Base-by-base conservation (phyloP, 2,888 invertebrate species). In the Drosophila testacea region DNA sequence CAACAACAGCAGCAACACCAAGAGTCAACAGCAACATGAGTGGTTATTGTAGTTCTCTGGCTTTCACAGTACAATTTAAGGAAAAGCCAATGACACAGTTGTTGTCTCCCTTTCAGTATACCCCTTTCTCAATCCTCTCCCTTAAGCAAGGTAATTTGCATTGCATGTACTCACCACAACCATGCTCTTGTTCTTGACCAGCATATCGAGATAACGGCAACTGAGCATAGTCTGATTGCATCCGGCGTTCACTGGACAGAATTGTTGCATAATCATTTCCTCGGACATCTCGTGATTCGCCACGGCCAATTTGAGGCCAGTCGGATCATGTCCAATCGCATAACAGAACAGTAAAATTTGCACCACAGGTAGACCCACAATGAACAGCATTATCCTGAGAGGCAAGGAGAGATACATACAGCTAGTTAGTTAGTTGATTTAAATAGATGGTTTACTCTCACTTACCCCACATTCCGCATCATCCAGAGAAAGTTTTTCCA, bases 401-500 rank as follows among this genome's bases (percentile, higher is more conserved):
- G 44, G 46, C 4, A 32, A 6, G 27, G 56, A 47, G 16, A 22
- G 38, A 30, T 22, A 28, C 16, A 27, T 22, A 6, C 27, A 55
- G 62, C 51, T 65, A 61, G 62, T 54, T 65, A 61, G 62, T 66
- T 52, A 57, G 63, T 48, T 57, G 22, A 32, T 73, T 52, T 52
- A 13, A 32, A 41, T 36, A 27, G 36, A 32, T 27, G 16, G 27
- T 13, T 9, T 10, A 11, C 10, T 36, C 2, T 4, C 16, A 83
- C 93, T 93, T 91, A 96, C 96, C 96, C 95, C 73, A 95, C 94
- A 92, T 97, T 97, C 83, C 97, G 94, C 93, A 96, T 95, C 94
- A 97, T 95, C 95, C 97, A 96, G 57, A 97, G 93, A 87, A 96
- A 96, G 91, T 97, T 97, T 92, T 97, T 98, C 96, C 97, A 97